These are phyloP conservation scores for Timema podura DNA, from an alignment of 2,888 invertebrate genomes.

Conservation along the genomic window DNA sequence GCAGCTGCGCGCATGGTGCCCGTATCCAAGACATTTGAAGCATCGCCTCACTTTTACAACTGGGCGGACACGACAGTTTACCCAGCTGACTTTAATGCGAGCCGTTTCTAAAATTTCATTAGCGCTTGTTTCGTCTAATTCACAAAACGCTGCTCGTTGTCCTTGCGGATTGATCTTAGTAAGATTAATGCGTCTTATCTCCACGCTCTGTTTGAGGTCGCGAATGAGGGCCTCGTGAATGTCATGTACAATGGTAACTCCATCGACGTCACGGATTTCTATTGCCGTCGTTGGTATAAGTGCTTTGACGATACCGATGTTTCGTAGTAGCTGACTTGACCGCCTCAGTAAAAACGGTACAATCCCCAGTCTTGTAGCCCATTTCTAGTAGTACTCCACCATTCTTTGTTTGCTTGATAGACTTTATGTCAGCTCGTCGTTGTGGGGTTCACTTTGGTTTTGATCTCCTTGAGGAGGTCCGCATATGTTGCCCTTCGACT, in stretches of 20 bases:
- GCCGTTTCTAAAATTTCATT: background rate
- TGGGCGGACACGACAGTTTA: background rate
- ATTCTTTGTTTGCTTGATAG: background rate
- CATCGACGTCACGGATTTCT: constrained; percentile 38
- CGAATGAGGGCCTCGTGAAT: background rate
- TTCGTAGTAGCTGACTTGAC: background rate
- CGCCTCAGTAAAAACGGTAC: background rate
- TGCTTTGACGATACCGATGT: background rate
- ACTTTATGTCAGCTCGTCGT: background rate
- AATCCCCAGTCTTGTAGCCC: background rate
- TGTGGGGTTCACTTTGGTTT: constrained; percentile 7
- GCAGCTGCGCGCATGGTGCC: background rate
- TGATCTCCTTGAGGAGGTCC: constrained; percentile 9
- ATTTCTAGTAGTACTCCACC: background rate
- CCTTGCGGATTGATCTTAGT: background rate
- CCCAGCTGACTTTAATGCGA: background rate
- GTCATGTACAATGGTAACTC: constrained; percentile 25
- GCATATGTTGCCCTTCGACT: background rate
- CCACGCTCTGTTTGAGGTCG: background rate
- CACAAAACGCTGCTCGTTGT: background rate
- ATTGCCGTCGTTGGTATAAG: background rate
- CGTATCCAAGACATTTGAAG: constrained; percentile 9
- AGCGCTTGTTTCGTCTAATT: background rate
- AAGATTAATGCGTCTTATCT: background rate
- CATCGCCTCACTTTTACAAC: background rate